Evolutionary conservation across 2,113 vertebrate genomes (phyloP).

Genomic region (Dasypus novemcinctus): DNA sequence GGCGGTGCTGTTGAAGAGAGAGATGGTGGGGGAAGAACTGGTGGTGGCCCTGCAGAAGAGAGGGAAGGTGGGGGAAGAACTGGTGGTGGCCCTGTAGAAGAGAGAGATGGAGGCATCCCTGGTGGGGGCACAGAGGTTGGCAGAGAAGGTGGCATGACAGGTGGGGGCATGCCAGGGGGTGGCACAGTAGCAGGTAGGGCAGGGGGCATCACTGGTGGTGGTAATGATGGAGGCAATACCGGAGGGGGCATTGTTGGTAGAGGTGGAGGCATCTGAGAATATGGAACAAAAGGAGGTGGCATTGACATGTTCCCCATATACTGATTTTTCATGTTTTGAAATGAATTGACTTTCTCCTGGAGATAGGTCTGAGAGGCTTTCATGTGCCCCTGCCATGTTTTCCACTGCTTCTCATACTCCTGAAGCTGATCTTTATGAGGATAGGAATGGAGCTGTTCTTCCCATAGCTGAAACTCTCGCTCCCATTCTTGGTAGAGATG

Average conservation of each 20-base stretch:
- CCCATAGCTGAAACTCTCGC: conserved; percentile 92
- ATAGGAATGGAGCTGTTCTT: conserved; percentile 94
- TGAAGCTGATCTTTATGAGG: conserved; percentile 98
- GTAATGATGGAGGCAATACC: conserved; percentile 78
- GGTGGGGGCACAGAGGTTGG: conserved; percentile 76
- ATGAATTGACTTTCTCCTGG: conserved; percentile 90
- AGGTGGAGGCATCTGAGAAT: conserved; percentile 84
- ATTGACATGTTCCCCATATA: conserved; percentile 87
- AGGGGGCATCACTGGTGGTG: conserved; percentile 79
- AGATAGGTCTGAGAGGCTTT: conserved; percentile 93
- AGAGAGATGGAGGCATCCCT: conserved; percentile 69
- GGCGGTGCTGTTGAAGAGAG: conserved; percentile 71
- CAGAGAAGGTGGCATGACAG: conserved; percentile 75
- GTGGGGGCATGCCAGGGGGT: conserved; percentile 73
- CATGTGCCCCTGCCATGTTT: conserved; percentile 98
- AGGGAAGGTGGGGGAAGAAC: conserved; percentile 72
- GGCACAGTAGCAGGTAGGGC: conserved; percentile 64
- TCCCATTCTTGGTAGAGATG: conserved; percentile 95
- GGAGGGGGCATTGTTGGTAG: conserved; percentile 82
- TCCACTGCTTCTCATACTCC: conserved; percentile 97
- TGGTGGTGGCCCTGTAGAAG: conserved; percentile 71
- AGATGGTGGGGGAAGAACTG: conserved; percentile 72
- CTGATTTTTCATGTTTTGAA: conserved; percentile 91
- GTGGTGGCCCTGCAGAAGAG: conserved; percentile 71
- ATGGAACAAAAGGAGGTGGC: conserved; percentile 88